A percentile compares a stretch with the other conserved stretches of the same genome.
phyloP scores from a whole-genome alignment of 1,140 invertebrate species.

The Eriocheir sinensis region DNA sequence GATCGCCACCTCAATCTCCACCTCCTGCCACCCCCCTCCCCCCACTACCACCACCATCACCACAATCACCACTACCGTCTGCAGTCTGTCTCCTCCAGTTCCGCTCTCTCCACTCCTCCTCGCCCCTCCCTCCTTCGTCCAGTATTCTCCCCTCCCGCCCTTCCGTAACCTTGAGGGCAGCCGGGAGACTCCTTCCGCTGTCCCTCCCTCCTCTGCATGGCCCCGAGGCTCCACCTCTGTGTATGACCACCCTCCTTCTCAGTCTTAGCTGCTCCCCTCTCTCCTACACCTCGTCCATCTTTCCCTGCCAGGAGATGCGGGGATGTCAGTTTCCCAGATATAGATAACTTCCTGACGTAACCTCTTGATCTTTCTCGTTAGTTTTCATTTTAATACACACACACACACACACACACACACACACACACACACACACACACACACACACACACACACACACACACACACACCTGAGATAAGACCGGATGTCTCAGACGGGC shows the following conservation, averaged over 20 bases:
- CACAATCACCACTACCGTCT: neutral
- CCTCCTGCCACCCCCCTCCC: no score
- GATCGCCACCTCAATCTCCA: no score
- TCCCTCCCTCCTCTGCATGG: neutral
- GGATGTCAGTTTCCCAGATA: no score
- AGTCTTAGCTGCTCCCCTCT: neutral
- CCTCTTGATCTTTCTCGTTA: neutral
- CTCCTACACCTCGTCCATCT: neutral
- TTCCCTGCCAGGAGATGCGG: neutral
- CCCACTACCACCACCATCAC: neutral
- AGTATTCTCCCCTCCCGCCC: no score
- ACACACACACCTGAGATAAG: constrained; percentile 28
- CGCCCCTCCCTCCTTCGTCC: no score
- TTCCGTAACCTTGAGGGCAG: neutral
- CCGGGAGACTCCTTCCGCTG: neutral
- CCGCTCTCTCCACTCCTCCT: neutral
- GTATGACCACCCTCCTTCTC: neutral
- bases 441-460: constrained; percentile 13
- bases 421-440: constrained; percentile 22
- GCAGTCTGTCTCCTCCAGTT: neutral
- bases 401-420: constrained; percentile 22
- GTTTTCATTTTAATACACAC: neutral
- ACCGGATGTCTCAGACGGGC: neutral
- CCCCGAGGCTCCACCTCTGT: neutral
- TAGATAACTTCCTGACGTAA: no score